These are phyloP conservation scores for Lycocerus yunnanus DNA, from an alignment of 2,888 invertebrate genomes.

Conservation along the genomic window DNA sequence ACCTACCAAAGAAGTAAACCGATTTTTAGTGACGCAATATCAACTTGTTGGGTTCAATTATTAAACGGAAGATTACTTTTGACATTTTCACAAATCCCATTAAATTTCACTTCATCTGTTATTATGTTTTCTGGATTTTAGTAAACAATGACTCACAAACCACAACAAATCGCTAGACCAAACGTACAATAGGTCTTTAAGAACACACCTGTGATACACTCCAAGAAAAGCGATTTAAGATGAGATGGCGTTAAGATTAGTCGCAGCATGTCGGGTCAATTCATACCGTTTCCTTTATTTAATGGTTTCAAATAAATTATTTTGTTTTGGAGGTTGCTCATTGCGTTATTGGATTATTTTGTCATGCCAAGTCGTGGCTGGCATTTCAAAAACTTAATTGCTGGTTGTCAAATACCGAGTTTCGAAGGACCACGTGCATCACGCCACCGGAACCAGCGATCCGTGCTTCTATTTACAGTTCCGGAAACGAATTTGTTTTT, in stretches of 20 bases:
- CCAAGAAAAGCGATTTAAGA: conserved; percentile 6
- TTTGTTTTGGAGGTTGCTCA: background rate
- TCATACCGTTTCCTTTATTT: conserved; percentile 13
- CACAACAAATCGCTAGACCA: conserved; percentile 5
- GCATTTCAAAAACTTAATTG: background rate
- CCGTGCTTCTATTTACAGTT: conserved; percentile 19
- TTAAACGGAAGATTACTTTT: background rate
- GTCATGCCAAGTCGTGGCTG: background rate
- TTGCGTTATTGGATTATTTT: background rate
- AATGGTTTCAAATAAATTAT: conserved; percentile 15
- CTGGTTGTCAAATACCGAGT: background rate
- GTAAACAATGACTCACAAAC: background rate
- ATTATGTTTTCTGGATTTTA: background rate
- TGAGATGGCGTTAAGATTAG: conserved; percentile 24
- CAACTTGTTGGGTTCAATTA: background rate
- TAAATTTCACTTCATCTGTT: background rate
- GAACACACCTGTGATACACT: conserved; percentile 24
- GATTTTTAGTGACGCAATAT: background rate
- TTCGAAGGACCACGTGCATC: conserved; percentile 24
- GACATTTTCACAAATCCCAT: background rate
- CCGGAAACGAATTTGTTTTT: conserved; percentile 66
- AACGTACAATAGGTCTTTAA: conserved; percentile 26
- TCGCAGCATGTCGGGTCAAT: conserved; percentile 14
- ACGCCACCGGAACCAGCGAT: conserved; percentile 27
- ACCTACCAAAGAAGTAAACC: background rate